These are phyloP conservation scores for Cantharis nigra DNA, from an alignment of 2,888 invertebrate genomes.

Conservation along the genomic window DNA sequence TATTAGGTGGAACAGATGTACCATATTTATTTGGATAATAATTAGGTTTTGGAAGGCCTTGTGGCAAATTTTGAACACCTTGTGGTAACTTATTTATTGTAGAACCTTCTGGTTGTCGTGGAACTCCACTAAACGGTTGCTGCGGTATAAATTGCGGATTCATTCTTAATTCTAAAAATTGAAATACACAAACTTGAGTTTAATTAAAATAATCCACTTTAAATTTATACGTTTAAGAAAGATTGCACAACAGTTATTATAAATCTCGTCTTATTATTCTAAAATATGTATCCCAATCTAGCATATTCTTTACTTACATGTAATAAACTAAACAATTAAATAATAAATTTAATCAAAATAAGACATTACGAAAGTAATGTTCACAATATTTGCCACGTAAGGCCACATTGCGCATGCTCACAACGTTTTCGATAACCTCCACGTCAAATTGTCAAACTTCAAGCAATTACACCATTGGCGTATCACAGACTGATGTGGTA, in stretches of 20 bases:
- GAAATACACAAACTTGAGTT: constrained; percentile 6
- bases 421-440: constrained; percentile 48
- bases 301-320: constrained; percentile 2
- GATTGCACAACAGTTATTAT: not conserved
- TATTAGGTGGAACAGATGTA: constrained; percentile 45
- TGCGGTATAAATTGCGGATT: constrained; percentile 59
- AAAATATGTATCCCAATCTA: not conserved
- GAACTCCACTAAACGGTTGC: constrained; percentile 41
- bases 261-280: not conserved
- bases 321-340: constrained; percentile 8
- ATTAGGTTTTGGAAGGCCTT: constrained; percentile 43
- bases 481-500: not conserved
- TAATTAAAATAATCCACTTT: not conserved
- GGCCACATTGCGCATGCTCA: constrained; percentile 61
- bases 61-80: constrained; percentile 47
- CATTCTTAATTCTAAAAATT: constrained; percentile 49
- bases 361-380: constrained; percentile 38
- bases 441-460: constrained; percentile 51
- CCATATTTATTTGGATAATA: constrained; percentile 46
- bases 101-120: constrained; percentile 32
- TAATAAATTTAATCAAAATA: constrained; percentile 36
- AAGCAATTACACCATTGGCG: not conserved
- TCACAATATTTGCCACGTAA: constrained; percentile 62
- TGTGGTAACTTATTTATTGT: constrained; percentile 55
- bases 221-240: not conserved